Evolutionary conservation across 2,797 vertebrate genomes (phyloP), one percentile per base, ranked within the genome.

Genomic region (Luscinia megarhynchos): DNA sequence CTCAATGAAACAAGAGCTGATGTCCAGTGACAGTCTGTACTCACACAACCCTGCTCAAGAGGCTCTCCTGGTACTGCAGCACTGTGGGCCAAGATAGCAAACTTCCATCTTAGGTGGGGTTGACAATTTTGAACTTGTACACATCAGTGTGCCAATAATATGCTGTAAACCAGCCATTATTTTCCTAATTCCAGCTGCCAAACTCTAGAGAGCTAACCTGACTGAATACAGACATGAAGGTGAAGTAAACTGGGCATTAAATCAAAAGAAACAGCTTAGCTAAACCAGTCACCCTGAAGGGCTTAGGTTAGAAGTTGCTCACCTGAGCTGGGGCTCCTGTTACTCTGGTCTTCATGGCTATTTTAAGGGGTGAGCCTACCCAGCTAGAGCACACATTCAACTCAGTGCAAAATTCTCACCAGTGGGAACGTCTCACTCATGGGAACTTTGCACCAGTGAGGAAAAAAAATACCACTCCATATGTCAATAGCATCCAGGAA

Each of bases 181-280:
- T 74, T 87, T 74, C 72, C 45, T 32, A 62, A 87, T 53, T 76
- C 57, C 3, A 6, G 26, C 61, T 91, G 74, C 40, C 55, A 77
- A 67, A 67, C 32, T 74, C 64, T 48, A 45, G 67, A 67, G 36
- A 80, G 9, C 17, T 55, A 62, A 79, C 48, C 57, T 93, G 63
- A 90, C 26, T 61, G 38, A 83, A 87, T 72, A 51, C 34, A 83
- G 34, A 50, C 30, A 61, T 20, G 34, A 50, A 61, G 21, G 53
- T 57, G 32, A 94, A 74, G 48, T 30, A 74, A 89, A 74, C 0
- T 63, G 64, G 22, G 63, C 8, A 3, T 45, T 64, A 87, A 93
- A 79, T 66, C n/a, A 85, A 77, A 90, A 78, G 29, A 58, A 91
- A 61, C 12, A n/a, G 30, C 45, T 91, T 48, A 53, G 29, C 62